phyloP scores from a whole-genome alignment of 2,113 vertebrate genomes.

The Holacanthus passer region DNA sequence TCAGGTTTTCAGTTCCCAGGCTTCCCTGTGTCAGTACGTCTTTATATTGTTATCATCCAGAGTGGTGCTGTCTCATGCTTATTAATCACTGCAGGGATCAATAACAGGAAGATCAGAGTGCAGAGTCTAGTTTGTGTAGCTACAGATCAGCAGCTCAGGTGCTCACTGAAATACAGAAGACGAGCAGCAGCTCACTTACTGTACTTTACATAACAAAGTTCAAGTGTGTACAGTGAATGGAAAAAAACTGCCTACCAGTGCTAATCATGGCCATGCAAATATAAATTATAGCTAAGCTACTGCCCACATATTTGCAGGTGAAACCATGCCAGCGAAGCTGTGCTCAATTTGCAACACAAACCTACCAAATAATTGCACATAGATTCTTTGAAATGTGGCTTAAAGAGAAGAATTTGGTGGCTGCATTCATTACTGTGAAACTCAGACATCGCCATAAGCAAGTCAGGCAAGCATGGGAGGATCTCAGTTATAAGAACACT shows the following conservation, averaged over 20 bases:
- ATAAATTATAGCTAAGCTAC: slow-evolving; percentile 18
- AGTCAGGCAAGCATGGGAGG: background rate
- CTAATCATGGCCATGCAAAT: background rate
- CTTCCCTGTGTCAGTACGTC: background rate
- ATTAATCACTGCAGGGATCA: background rate
- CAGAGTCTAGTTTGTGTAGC: no score
- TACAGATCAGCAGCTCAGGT: background rate
- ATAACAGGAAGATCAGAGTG: background rate
- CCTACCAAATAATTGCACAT: background rate
- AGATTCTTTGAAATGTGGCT: background rate
- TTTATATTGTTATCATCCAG: background rate
- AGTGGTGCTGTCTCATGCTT: background rate
- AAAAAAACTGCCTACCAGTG: background rate
- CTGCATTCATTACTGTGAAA: background rate
- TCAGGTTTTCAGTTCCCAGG: background rate
- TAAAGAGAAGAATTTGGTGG: background rate
- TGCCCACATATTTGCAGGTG: background rate
- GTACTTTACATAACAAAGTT: background rate
- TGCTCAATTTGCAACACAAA: background rate
- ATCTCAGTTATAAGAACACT: background rate
- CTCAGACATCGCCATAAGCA: background rate
- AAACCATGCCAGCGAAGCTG: background rate
- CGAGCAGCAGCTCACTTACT: background rate
- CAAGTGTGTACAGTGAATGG: slow-evolving; percentile 1
- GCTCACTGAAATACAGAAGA: background rate